Percentiles rank a stretch among this genome's conserved stretches.
Conservation (phyloP, 1,140 invertebrate species). For the Protaetia brevitarsis region DNA sequence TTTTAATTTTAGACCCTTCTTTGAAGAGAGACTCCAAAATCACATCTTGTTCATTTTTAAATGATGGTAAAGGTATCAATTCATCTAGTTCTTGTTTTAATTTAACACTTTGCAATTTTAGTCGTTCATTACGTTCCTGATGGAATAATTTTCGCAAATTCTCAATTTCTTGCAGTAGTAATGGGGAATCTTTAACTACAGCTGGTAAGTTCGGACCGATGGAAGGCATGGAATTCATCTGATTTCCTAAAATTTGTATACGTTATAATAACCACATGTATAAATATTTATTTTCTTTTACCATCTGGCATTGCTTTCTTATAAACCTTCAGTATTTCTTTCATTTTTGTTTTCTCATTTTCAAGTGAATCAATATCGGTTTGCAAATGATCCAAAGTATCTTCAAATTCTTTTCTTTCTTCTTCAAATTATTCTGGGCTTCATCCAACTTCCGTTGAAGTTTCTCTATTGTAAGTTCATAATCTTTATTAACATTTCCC, state of each 20-base stretch:
- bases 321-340: constrained; percentile 82
- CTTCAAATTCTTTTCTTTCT: constrained; percentile 92
- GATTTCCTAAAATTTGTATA: constrained; percentile 40
- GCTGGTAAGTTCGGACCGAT: constrained; percentile 42
- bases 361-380: constrained; percentile 91
- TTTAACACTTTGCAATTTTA: constrained; percentile 57
- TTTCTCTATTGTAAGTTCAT: constrained; percentile 78
- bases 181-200: constrained; percentile 53
- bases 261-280: no score
- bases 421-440: constrained; percentile 69
- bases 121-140: constrained; percentile 56
- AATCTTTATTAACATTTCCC: constrained; percentile 78
- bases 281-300: no score
- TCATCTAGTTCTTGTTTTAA: constrained; percentile 61
- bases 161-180: constrained; percentile 61
- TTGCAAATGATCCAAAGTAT: constrained; percentile 93
- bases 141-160: constrained; percentile 58
- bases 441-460: constrained; percentile 88
- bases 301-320: constrained; percentile 69
- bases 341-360: constrained; percentile 80
- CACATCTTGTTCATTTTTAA: constrained; percentile 45
- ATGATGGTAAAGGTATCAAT: constrained; percentile 59
- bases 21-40: constrained; percentile 50
- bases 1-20: constrained; percentile 47
- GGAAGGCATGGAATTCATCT: constrained; percentile 39